A percentile compares a stretch with the other conserved stretches of the same genome.
Conservation (phyloP, 2,113 vertebrate genomes). For the Picathartes gymnocephalus region DNA sequence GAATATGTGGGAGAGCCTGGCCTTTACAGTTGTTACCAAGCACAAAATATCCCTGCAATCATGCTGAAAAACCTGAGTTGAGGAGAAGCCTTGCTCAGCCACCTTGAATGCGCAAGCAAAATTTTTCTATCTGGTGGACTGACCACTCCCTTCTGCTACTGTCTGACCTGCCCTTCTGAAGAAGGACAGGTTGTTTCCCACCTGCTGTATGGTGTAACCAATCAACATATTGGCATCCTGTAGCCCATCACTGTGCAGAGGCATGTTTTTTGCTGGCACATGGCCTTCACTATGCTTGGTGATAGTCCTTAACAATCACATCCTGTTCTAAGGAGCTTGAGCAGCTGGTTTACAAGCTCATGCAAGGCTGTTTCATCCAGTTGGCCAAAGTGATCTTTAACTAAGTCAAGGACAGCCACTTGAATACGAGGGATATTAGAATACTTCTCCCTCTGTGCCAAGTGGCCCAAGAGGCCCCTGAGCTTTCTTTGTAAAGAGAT, state of each 20-base stretch:
- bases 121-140: background rate
- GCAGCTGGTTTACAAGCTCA: background rate
- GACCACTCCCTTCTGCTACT: background rate
- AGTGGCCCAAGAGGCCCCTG: too few relatives aligned
- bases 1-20: background rate
- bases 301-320: background rate
- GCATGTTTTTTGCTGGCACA: background rate
- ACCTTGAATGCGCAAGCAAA: background rate
- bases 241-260: background rate
- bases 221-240: background rate
- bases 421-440: background rate
- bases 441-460: background rate
- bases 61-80: background rate
- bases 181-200: background rate
- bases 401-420: background rate
- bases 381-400: background rate
- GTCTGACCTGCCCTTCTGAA: background rate
- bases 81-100: background rate
- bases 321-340: background rate
- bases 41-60: background rate
- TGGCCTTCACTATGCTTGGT: rapidly evolving
- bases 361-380: background rate
- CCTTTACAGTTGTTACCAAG: background rate
- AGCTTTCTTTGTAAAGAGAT: background rate
- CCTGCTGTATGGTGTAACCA: background rate